A percentile compares a stretch with the other conserved stretches of the same genome.
These are phyloP conservation scores for Promerops cafer DNA, from an alignment of 2,113 vertebrate species.

Conservation along the genomic window DNA sequence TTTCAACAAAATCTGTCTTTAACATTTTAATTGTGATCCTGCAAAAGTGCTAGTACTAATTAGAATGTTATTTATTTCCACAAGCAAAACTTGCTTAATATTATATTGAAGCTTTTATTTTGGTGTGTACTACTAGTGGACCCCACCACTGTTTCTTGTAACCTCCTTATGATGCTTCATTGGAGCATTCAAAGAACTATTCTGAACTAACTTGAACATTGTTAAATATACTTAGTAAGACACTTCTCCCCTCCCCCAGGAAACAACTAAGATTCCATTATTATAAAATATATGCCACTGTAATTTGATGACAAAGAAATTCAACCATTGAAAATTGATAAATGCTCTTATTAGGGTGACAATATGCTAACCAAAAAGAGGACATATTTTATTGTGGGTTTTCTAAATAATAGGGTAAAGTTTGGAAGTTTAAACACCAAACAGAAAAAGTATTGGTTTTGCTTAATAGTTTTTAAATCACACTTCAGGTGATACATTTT, in stretches of 20 bases:
- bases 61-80: background rate
- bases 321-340: background rate
- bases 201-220: background rate
- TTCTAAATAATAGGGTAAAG: background rate
- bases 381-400: background rate
- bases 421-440: background rate
- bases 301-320: background rate
- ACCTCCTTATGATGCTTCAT: background rate
- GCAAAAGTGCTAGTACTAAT: background rate
- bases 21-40: background rate
- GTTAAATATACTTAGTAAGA: background rate
- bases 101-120: background rate
- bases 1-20: background rate
- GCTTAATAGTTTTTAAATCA: background rate
- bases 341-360: background rate
- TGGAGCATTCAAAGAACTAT: background rate
- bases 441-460: background rate
- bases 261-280: background rate
- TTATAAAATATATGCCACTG: background rate
- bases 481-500: rapidly evolving
- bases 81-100: background rate
- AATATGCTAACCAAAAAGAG: background rate
- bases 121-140: background rate
- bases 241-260: rapidly evolving
- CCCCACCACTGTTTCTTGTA: background rate